A percentile compares a stretch with the other conserved stretches of the same genome.
These are phyloP conservation scores for Drosophila orena DNA, from an alignment of 1,140 invertebrate genomes.

Conservation along the genomic window DNA sequence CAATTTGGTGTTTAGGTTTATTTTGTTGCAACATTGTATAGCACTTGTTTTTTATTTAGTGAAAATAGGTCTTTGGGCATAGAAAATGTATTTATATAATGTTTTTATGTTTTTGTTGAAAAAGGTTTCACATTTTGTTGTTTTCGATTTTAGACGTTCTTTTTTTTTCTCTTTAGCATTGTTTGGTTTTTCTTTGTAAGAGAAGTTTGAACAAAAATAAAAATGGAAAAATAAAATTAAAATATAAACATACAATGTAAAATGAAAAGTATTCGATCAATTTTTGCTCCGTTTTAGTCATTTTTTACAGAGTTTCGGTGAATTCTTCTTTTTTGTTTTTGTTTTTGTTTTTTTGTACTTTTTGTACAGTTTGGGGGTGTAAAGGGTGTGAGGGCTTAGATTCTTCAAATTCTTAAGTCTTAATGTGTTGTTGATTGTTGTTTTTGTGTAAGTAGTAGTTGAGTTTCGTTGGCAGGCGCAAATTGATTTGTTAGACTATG, in stretches of 20 bases:
- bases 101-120: conserved; percentile 20
- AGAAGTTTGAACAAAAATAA: conserved; percentile 20
- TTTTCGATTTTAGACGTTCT: conserved; percentile 6
- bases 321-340: conserved; percentile 4
- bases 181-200: conserved; percentile 3
- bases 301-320: conserved; percentile 39
- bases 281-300: conserved; percentile 7
- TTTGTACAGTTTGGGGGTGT: conserved; percentile 35
- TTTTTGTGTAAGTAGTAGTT: conserved; percentile 49
- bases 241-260: conserved; percentile 19
- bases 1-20: conserved; percentile 27
- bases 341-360: conserved; percentile 34
- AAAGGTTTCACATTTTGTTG: conserved; percentile 30
- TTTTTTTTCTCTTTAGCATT: conserved; percentile 18
- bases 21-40: conserved; percentile 20
- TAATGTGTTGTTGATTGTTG: conserved; percentile 43
- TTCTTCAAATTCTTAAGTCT: conserved; percentile 28
- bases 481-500: conserved; percentile 25
- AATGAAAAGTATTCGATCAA: conserved; percentile 10
- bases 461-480: conserved; percentile 54
- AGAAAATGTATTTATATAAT: conserved; percentile 39
- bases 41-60: conserved; percentile 50
- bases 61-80: conserved; percentile 37
- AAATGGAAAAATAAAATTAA: conserved; percentile 19
- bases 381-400: conserved; percentile 3